phyloP scores from a whole-genome alignment of 2,888 invertebrate species.

The Heliconius erato region DNA sequence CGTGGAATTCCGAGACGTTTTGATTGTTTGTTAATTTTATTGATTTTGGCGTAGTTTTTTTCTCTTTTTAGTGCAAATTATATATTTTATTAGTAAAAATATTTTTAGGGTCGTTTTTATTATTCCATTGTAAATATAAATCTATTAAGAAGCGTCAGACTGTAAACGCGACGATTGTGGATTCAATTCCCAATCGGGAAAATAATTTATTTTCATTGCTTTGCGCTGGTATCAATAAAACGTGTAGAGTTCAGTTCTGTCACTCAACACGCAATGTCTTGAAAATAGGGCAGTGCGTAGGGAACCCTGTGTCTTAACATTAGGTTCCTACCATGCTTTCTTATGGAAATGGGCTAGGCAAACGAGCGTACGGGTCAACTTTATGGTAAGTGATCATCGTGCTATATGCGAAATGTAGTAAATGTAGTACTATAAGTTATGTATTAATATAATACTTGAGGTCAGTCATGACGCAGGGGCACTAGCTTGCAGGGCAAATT shows the following conservation, averaged over 20 bases:
- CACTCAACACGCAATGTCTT: neutral
- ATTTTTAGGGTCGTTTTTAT: neutral
- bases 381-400: too few relatives aligned
- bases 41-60: conserved; percentile 55
- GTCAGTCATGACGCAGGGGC: too few relatives aligned
- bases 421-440: too few relatives aligned
- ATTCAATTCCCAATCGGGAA: neutral
- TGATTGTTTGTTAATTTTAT: conserved; percentile 58
- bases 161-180: neutral
- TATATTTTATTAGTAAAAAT: neutral
- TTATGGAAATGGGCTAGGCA: too few relatives aligned
- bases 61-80: conserved; percentile 11
- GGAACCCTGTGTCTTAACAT: neutral
- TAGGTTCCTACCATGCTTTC: neutral
- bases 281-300: neutral
- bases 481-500: too few relatives aligned
- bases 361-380: too few relatives aligned
- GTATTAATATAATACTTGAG: too few relatives aligned
- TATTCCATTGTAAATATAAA: neutral
- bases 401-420: too few relatives aligned
- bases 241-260: neutral
- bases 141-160: neutral
- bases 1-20: conserved; percentile 57
- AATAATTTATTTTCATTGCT: neutral
- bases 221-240: neutral